Evolutionary conservation across 2,888 invertebrate species (phyloP).

Genomic region (Spodoptera exigua): DNA sequence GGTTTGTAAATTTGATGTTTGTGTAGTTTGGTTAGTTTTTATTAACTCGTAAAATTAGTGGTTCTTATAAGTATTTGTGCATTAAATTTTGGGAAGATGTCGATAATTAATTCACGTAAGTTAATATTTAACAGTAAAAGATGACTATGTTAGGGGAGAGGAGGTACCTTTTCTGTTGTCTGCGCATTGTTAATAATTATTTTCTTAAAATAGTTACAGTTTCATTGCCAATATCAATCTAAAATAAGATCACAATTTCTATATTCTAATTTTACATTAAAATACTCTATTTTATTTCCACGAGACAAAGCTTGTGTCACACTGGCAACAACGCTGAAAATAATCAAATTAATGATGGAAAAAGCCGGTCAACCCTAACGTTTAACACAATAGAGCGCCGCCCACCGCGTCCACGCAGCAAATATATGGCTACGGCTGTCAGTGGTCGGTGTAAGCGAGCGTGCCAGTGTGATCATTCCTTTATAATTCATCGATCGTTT

Average conservation of each 20-base stretch:
- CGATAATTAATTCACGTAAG: no score
- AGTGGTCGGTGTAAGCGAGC: constrained; percentile 52
- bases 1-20: neutral
- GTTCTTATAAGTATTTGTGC: no score
- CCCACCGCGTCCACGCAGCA: constrained; percentile 67
- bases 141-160: no score
- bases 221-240: constrained; percentile 4
- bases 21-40: neutral
- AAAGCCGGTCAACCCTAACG: constrained; percentile 47
- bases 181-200: no score
- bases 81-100: no score
- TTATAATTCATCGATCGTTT: constrained; percentile 49
- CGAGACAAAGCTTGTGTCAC: constrained; percentile 7
- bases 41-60: neutral
- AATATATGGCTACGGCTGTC: constrained; percentile 73
- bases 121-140: no score
- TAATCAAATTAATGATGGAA: constrained; percentile 31
- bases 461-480: constrained; percentile 57
- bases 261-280: constrained; percentile 4
- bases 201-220: no score
- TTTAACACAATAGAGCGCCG: constrained; percentile 72
- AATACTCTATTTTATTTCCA: constrained; percentile 9
- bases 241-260: neutral
- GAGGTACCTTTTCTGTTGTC: no score
- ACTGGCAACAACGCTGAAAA: constrained; percentile 22